Conservation (phyloP, 92 coral and sea anemone species). For the Blastomussa wellsi region DNA sequence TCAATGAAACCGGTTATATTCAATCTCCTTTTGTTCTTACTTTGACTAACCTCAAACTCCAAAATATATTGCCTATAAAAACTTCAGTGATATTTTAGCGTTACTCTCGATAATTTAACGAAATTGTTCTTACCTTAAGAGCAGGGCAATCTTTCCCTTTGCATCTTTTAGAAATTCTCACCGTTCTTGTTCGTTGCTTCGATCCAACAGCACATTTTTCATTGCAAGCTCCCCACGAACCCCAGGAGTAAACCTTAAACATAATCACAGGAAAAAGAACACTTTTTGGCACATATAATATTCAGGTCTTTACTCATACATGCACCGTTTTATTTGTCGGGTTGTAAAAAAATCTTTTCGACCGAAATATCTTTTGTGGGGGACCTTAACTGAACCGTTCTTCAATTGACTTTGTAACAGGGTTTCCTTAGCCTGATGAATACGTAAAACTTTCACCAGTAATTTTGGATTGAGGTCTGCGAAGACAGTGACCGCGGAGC, state of each 20-base stretch:
- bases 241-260: constrained; percentile 83
- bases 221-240: constrained; percentile 90
- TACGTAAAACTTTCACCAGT: neutral
- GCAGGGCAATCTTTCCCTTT: constrained; percentile 78
- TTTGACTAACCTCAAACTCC: neutral
- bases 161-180: constrained; percentile 69
- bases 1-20: too few species aligned
- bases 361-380: too few species aligned
- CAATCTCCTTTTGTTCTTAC: too few species aligned
- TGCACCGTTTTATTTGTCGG: too few species aligned
- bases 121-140: constrained; percentile 59
- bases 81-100: neutral
- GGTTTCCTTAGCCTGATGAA: too few species aligned
- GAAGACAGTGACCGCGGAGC: too few species aligned
- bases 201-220: constrained; percentile 91
- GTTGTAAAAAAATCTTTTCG: too few species aligned
- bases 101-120: neutral
- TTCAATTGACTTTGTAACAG: too few species aligned
- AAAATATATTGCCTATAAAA: too few species aligned
- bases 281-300: neutral
- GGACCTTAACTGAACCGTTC: too few species aligned
- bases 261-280: neutral
- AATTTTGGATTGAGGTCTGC: too few species aligned
- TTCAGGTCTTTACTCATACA: too few species aligned
- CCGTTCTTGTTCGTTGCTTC: constrained; percentile 67